Base-by-base conservation (phyloP, 2,113 vertebrate genomes). In the Ageneiosus marmoratus region DNA sequence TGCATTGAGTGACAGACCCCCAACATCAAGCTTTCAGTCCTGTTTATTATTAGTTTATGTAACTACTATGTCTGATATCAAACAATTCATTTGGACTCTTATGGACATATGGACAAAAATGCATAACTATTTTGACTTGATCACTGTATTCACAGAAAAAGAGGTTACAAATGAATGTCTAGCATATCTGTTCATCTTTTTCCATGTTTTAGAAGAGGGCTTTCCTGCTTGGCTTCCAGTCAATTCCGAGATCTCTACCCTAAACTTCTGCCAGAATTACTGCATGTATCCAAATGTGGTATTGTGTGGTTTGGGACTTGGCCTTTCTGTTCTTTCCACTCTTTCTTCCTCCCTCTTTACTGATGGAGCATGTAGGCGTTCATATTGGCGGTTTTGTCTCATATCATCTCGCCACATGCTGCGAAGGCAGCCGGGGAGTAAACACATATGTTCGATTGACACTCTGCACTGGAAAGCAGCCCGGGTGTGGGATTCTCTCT, bases 331-430 rank as follows among this genome's bases (percentile, higher is more conserved):
- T 77, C n/a, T 84, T 24, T 48, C 41, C 2, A 56, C 46, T 77
- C 53, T 70, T 62, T 79, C 72, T 53, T 53, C 80, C 82, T 56
- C 69, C 55, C 55, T 63, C 55, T 70, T 73, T 74, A 69, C 80
- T 82, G 41, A 79, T 74, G 65, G n/a, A 50, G 80, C n/a, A 67
- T 34, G 85, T 86, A 58, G 87, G 85, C 76, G 82, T 74, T 79
- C 81, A 48, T 79, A 82, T 83, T 84, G 84, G 55, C 84, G 62
- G 60, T 22, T 82, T 79, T 32, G 22, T 69, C 78, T 67, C 60
- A n/a, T 85, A 53, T 77, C 77, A 82, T 79, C 80, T 81, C 63
- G 4, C 72, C 81, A 77, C 82, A 77, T 81, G 82, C 81, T 58
- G 72, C 63, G 72, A 41, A 58, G 77, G 77, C 70, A 34, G 77